Conservation (phyloP, 2,888 invertebrate species). For the Ennomos fuscantarius region DNA sequence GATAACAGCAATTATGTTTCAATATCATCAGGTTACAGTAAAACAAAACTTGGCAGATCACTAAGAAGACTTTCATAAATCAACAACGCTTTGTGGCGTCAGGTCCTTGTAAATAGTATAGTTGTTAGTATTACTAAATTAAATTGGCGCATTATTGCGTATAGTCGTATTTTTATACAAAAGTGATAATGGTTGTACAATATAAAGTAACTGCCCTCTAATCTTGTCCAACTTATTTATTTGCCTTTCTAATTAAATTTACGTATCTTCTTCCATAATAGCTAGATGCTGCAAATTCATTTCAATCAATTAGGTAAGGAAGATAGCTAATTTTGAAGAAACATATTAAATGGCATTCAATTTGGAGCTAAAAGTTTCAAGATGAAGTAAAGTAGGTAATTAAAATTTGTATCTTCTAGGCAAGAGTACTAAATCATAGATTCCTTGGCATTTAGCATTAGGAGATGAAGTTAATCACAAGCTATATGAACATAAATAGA, state of each 20-base stretch:
- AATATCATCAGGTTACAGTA: slow-evolving; percentile 82
- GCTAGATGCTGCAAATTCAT: too few species aligned
- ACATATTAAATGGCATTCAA: too few species aligned
- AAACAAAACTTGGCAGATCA: slow-evolving; percentile 81
- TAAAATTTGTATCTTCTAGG: too few species aligned
- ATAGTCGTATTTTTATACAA: slow-evolving; percentile 75
- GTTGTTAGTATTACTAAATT: slow-evolving; percentile 80
- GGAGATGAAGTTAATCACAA: too few species aligned
- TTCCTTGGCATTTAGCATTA: too few species aligned
- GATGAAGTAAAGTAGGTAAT: too few species aligned
- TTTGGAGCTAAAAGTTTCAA: too few species aligned
- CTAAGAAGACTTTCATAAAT: slow-evolving; percentile 74
- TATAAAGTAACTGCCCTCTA: slow-evolving; percentile 72
- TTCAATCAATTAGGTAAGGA: too few species aligned
- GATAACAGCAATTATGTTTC: slow-evolving; percentile 71
- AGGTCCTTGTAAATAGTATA: slow-evolving; percentile 79
- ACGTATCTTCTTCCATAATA: too few species aligned
- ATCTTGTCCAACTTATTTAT: slow-evolving; percentile 40
- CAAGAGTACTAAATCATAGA: too few species aligned
- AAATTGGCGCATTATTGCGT: slow-evolving; percentile 73
- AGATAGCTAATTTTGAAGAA: too few species aligned
- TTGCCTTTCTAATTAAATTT: neutral
- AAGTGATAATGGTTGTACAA: slow-evolving; percentile 83
- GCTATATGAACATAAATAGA: too few species aligned
- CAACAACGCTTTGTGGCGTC: slow-evolving; percentile 52